phyloP scores from a whole-genome alignment of 2,797 vertebrate genomes.

The Tragelaphus oryx region DNA sequence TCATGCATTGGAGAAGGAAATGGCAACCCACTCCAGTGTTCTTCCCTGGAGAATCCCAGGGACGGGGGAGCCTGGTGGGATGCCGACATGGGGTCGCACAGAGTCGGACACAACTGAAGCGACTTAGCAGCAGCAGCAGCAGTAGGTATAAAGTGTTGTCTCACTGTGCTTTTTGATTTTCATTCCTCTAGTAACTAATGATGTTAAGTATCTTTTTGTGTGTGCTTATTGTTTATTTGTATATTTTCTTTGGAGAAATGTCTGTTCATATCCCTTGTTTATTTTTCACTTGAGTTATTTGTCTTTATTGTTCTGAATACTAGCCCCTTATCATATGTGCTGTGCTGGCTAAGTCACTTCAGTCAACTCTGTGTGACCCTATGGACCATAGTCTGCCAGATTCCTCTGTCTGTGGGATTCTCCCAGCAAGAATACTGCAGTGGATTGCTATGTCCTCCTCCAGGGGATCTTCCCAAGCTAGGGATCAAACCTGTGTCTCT shows the following conservation, averaged over 20 bases:
- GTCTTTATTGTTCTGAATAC: neutral
- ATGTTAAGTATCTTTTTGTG: neutral
- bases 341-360: neutral
- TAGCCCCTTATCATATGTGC: neutral
- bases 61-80: too few relatives aligned
- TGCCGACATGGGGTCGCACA: too few relatives aligned
- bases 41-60: too few relatives aligned
- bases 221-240: neutral
- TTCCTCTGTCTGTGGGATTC: neutral
- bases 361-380: neutral
- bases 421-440: neutral
- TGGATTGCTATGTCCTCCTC: neutral
- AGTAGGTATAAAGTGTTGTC: neutral
- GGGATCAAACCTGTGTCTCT: neutral
- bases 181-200: neutral
- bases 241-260: neutral
- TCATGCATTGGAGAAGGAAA: too few relatives aligned
- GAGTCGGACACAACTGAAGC: too few relatives aligned
- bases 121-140: too few relatives aligned
- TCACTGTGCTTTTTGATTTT: neutral
- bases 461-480: neutral
- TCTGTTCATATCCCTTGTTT: neutral
- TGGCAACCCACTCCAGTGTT: too few relatives aligned
- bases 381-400: neutral
- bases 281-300: neutral